Conservation (phyloP, 2,113 vertebrate species). For the Cynoglossus semilaevis region DNA sequence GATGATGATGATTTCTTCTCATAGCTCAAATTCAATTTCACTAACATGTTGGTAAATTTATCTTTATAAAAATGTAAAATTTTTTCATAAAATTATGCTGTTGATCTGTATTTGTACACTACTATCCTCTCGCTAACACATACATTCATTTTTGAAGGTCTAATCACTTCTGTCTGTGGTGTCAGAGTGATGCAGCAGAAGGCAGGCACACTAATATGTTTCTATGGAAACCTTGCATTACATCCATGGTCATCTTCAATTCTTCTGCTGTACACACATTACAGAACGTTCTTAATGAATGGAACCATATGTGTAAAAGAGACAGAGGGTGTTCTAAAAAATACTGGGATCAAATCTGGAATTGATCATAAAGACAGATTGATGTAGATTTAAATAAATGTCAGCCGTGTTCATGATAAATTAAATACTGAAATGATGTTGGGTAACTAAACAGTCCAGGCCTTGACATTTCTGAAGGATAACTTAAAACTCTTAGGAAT, state of each 20-base stretch:
- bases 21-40: too few relatives aligned
- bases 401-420: background rate
- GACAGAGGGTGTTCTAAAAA: slow-evolving; percentile 47
- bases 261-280: slow-evolving; percentile 39
- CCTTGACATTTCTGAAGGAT: too few relatives aligned
- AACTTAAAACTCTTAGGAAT: too few relatives aligned
- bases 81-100: too few relatives aligned
- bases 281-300: slow-evolving; percentile 52
- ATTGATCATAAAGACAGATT: slow-evolving; percentile 41
- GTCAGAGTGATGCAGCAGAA: slow-evolving; percentile 58
- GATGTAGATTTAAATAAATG: slow-evolving; percentile 46
- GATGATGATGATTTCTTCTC: too few relatives aligned
- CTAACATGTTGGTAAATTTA: too few relatives aligned
- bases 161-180: slow-evolving; percentile 70
- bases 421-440: too few relatives aligned
- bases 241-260: slow-evolving; percentile 34
- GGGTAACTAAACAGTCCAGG: too few relatives aligned
- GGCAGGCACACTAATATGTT: slow-evolving; percentile 57
- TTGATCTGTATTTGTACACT: too few relatives aligned
- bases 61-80: too few relatives aligned
- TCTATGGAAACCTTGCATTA: slow-evolving; percentile 68
- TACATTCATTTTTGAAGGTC: slow-evolving; percentile 28
- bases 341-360: slow-evolving; percentile 28
- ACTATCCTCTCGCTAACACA: too few relatives aligned
- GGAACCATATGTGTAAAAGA: slow-evolving; percentile 57